phyloP scores from a whole-genome alignment of 2,888 invertebrate genomes.

The Latrodectus elegans region DNA sequence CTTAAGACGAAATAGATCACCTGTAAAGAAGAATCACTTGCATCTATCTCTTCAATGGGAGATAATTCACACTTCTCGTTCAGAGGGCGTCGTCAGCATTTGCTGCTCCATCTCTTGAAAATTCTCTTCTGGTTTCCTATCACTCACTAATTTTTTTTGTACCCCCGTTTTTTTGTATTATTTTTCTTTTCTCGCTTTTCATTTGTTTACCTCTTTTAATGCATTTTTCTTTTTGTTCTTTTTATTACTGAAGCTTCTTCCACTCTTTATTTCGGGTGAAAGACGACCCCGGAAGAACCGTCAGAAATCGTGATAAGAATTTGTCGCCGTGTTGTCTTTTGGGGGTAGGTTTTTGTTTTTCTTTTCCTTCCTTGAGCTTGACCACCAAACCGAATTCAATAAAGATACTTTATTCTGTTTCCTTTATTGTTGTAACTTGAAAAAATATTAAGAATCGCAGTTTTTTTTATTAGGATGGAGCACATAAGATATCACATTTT shows the following conservation, averaged over 20 bases:
- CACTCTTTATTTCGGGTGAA: not conserved
- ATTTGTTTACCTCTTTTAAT: not conserved
- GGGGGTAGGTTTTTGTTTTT: too few relatives aligned
- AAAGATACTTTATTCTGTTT: too few relatives aligned
- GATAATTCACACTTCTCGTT: constrained; percentile 53
- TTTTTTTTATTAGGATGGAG: too few relatives aligned
- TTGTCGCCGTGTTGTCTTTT: too few relatives aligned
- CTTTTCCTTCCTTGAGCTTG: too few relatives aligned
- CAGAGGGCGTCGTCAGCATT: constrained; percentile 46
- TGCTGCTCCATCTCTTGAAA: not conserved
- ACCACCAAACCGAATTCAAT: too few relatives aligned
- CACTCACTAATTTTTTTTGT: not conserved
- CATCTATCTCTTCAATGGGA: not conserved
- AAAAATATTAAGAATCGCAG: too few relatives aligned
- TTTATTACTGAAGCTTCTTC: not conserved
- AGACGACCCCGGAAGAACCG: too few relatives aligned
- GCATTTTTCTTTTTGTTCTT: not conserved
- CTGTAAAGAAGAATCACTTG: not conserved
- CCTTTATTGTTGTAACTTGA: too few relatives aligned
- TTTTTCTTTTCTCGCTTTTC: not conserved
- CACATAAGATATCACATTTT: too few relatives aligned
- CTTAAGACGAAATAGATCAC: not conserved
- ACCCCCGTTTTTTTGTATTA: not conserved
- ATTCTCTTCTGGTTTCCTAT: not conserved
- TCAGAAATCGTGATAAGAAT: too few relatives aligned